Percentiles rank a stretch among this genome's conserved stretches.
Evolutionary conservation across 2,113 vertebrate species (phyloP).

Genomic region (Myocastor coypus): DNA sequence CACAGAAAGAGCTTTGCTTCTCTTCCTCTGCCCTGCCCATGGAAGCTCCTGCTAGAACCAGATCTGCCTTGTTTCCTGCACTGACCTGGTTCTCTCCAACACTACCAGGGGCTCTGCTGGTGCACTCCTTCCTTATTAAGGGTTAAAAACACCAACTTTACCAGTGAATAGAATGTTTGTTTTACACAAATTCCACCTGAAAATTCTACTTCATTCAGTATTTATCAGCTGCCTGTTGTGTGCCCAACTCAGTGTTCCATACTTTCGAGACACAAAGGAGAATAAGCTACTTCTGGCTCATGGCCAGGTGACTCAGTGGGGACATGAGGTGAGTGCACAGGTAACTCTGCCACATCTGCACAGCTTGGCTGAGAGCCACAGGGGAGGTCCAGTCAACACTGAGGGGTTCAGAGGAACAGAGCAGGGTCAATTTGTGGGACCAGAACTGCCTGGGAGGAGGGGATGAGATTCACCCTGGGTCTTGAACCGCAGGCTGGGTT

Average conservation of each 20-base stretch:
- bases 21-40: too few species aligned
- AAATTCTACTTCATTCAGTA: background rate
- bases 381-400: too few species aligned
- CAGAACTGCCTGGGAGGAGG: background rate
- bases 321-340: background rate
- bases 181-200: background rate
- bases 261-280: background rate
- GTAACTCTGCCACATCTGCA: background rate
- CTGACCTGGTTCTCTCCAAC: background rate
- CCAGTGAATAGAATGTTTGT: background rate
- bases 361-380: background rate
- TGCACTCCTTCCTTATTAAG: background rate
- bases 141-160: background rate
- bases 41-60: background rate
- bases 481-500: background rate
- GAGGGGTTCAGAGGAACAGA: background rate
- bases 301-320: too few species aligned
- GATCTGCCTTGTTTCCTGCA: accelerated
- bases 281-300: background rate
- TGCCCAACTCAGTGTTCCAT: background rate
- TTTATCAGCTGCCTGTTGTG: background rate
- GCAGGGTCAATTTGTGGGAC: accelerated
- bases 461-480: background rate
- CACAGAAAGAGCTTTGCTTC: background rate
- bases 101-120: background rate